Evolutionary conservation across 2,113 vertebrate species (phyloP), one percentile per base, ranked within the genome.

Genomic region (Stercorarius parasiticus): DNA sequence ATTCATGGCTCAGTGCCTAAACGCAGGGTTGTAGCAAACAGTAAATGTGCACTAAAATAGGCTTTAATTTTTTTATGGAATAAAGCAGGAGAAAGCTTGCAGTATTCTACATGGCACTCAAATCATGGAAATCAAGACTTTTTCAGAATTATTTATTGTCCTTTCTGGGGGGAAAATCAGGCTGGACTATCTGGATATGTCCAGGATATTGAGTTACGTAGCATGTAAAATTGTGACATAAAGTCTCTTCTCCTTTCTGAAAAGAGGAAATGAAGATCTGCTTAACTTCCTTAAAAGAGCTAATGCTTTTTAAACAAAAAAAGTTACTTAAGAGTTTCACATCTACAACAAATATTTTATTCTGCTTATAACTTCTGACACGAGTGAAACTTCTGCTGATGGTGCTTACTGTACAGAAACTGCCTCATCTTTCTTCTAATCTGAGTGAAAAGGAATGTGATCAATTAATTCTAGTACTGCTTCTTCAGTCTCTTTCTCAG

Each of bases 11-110:
- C 11, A 49, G 25, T 82, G 34, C 49, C 36, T 77, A 53, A 87
- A 47, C 5, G 7, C 19, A 71, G 19, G 20, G 16, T 79, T 93
- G 30, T 81, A 81, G 52, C 30, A 87, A 73, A 47, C 65, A 86
- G 59, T 92, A 73, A 95, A 86, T 55, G 56, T 86, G 64, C 19
- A 42, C 22, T 49, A 88, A 93, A 95, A 82, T n/a, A 67, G 26
- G 32, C 61, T 95, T 93, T 43, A 49, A 53, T 89, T 91, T 70
- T 67, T 47, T 79, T 66, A 26, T 95, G 84, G 59, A 96, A 83
- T 83, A 87, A 95, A 96, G 83, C 80, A 58, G 42, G 69, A 84
- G 58, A 89, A 91, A 88, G 32, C 38, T 73, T 96, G 50, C 65
- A 56, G 8, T 96, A 80, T 94, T 97, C 55, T 71, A 83, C 40